Evolutionary conservation across 2,797 vertebrate genomes (phyloP), one percentile per base, ranked within the genome.

Genomic region (Acanthis flammea): DNA sequence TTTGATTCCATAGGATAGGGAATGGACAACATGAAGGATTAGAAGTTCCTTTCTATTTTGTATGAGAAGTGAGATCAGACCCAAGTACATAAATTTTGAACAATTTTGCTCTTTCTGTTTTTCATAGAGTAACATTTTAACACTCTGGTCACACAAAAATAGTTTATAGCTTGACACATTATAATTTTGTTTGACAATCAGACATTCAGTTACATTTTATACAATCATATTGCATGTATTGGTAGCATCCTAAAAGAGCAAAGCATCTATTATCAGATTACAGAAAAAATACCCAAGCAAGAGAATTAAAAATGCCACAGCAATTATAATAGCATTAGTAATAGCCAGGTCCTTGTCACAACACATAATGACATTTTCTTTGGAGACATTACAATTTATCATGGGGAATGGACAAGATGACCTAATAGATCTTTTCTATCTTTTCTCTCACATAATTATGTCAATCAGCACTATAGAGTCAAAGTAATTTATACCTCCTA

Each of bases 251-350:
- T 2, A 4, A 79, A 86, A 94, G 33, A 92, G 19, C 8, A 83
- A 88, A 28, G 10, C 41, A 70, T 88, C 55, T 54, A 51, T 90
- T 78, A 80, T 35, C 0, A 1, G 17, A 78, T 79, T n/a, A 77
- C 16, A 62, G 30, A 23, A 62, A 90, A 67, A 91, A 58, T 61
- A 28, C 4, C 5, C 24, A 82, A 72, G 51, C 2, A 68, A 58
- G 44, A 85, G 66, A 93, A 82, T 94, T 86, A 78, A 90, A 95
- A 71, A 50, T 80, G 55, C 33, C 63, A 90, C 47, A 47, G 70
- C 80, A 82, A 83, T 91, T 94, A 91, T 93, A 82, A 95, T 73
- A 33, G 6, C 44, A 55, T 74, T 93, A 85, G 79, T 91, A 93
- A 91, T 85, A 63, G 31, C 55, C 39, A 89, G 42, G 72, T 88